These are phyloP conservation scores for Tiliqua scincoides DNA, from an alignment of 2,113 vertebrate species.

Conservation along the genomic window DNA sequence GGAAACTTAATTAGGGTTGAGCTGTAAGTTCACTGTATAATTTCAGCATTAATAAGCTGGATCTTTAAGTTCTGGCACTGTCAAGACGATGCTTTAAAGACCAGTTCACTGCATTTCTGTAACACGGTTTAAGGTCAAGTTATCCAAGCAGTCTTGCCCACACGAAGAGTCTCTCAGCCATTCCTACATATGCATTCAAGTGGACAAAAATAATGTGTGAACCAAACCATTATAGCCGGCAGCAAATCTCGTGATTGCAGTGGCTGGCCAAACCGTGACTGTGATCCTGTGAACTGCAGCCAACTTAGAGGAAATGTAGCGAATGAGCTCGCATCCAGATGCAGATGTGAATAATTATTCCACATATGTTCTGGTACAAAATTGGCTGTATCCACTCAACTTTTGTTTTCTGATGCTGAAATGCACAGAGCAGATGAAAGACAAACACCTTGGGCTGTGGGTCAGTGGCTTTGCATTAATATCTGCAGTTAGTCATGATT, in stretches of 20 bases:
- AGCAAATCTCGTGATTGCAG: too few relatives aligned
- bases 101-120: not conserved
- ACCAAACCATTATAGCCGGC: not conserved
- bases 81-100: not conserved
- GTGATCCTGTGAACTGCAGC: not conserved
- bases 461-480: constrained; percentile 75
- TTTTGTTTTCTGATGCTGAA: constrained; percentile 54
- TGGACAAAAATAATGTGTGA: not conserved
- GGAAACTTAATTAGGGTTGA: too few relatives aligned
- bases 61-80: not conserved
- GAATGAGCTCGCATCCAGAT: constrained; percentile 16
- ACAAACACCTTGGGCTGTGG: constrained; percentile 69
- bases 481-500: constrained; percentile 70
- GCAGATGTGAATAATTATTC: constrained; percentile 38
- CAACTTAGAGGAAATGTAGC: not conserved
- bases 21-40: not conserved
- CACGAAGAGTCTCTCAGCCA: not conserved
- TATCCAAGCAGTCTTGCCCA: not conserved
- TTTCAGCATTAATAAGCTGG: accelerated
- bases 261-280: not conserved
- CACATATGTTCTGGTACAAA: constrained; percentile 44
- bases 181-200: not conserved
- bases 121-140: not conserved
- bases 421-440: constrained; percentile 59
- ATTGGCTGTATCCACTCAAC: constrained; percentile 31